A percentile compares a stretch with the other conserved stretches of the same genome.
These are phyloP conservation scores for Stegodyphus dumicola DNA, from an alignment of 1,140 invertebrate species.

Conservation along the genomic window DNA sequence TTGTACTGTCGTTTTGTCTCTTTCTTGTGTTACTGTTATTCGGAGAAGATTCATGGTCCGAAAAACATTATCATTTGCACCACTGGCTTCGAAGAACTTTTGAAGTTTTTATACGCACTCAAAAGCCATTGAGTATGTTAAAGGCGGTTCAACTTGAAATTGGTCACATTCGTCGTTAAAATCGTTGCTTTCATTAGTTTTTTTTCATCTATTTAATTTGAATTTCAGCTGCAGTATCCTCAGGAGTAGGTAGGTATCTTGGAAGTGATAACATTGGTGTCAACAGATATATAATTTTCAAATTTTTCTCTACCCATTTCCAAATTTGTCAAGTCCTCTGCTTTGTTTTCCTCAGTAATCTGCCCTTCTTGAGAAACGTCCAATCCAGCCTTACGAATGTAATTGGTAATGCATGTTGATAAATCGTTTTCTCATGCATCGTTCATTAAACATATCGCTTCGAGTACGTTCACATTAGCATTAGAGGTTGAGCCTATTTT, in stretches of 20 bases:
- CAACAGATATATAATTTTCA: slow-evolving; percentile 2
- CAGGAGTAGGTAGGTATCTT: background rate
- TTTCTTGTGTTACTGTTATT: slow-evolving; percentile 31
- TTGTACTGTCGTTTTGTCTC: slow-evolving; percentile 1
- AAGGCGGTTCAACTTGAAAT: slow-evolving; percentile 17
- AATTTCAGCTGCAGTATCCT: background rate
- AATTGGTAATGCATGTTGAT: too few species aligned
- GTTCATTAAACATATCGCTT: too few species aligned
- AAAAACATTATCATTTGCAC: slow-evolving; percentile 41
- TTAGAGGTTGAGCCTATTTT: too few species aligned
- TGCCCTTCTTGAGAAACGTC: too few species aligned
- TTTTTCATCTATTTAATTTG: background rate
- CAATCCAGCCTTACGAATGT: too few species aligned
- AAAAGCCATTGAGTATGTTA: slow-evolving; percentile 29
- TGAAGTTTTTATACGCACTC: slow-evolving; percentile 23
- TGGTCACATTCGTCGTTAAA: background rate
- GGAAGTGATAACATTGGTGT: slow-evolving; percentile 10
- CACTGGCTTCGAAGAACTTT: slow-evolving; percentile 14
- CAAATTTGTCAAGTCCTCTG: background rate
- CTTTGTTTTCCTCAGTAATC: too few species aligned
- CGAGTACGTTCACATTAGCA: too few species aligned
- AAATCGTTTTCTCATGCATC: too few species aligned
- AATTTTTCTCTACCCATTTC: slow-evolving; percentile 1
- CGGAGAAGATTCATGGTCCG: slow-evolving; percentile 22
- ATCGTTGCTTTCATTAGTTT: slow-evolving; percentile 3